Evolutionary conservation across 1,140 invertebrate genomes (phyloP).

Genomic region (Leptonema lineaticorne): DNA sequence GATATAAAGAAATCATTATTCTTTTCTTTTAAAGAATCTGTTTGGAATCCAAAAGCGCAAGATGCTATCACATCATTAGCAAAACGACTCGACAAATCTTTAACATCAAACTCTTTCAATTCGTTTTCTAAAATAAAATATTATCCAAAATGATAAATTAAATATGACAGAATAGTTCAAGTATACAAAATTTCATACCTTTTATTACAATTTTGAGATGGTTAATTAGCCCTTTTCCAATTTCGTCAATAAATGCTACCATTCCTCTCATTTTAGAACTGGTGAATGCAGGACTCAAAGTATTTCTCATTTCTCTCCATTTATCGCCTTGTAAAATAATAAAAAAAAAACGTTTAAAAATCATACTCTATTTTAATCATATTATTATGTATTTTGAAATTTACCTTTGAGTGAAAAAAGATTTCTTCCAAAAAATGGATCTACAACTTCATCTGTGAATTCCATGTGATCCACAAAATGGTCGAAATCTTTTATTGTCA

Average conservation of each 20-base stretch:
- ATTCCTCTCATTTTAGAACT: not conserved
- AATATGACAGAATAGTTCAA: no score
- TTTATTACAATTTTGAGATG: not conserved
- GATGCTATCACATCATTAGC: constrained; percentile 47
- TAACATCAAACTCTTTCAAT: constrained; percentile 47
- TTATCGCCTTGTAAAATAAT: no score
- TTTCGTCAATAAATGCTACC: constrained; percentile 33
- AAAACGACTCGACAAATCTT: constrained; percentile 53
- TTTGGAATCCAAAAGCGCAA: constrained; percentile 45
- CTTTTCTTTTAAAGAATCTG: constrained; percentile 44
- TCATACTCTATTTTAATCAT: no score
- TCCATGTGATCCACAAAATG: constrained; percentile 29
- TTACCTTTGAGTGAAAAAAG: constrained; percentile 49
- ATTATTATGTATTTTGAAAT: no score
- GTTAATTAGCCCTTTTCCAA: constrained; percentile 39
- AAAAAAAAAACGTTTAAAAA: no score
- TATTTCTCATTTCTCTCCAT: not conserved
- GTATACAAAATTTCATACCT: not conserved
- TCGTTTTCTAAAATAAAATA: not conserved
- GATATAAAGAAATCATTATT: constrained; percentile 49
- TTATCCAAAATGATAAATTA: constrained; percentile 3
- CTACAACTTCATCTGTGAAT: constrained; percentile 47
- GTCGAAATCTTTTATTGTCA: constrained; percentile 45
- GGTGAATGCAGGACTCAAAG: not conserved
- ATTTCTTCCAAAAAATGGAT: constrained; percentile 52